A percentile compares a stretch with the other conserved stretches of the same genome.
These are phyloP conservation scores for Cinara cedri DNA, from an alignment of 2,888 invertebrate genomes.

Conservation along the genomic window DNA sequence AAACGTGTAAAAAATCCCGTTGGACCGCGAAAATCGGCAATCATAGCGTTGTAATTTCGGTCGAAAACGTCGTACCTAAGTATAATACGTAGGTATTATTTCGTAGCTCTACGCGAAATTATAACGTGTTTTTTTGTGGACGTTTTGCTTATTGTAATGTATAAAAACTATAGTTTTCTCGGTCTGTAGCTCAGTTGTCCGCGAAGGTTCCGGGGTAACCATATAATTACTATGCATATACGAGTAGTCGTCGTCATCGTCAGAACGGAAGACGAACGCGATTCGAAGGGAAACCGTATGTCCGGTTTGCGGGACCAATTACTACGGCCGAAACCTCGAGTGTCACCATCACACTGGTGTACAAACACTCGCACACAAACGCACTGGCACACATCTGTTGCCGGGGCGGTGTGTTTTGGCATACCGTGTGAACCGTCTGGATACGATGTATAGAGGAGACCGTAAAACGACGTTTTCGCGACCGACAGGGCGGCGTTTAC, in stretches of 20 bases:
- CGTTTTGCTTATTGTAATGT: no score
- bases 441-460: neutral
- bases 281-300: constrained; percentile 27
- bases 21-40: no score
- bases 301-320: constrained; percentile 33
- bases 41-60: no score
- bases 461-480: constrained; percentile 46
- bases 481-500: constrained; percentile 2
- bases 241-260: neutral
- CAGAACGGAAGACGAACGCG: constrained; percentile 29
- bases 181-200: no score
- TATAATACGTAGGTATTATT: no score
- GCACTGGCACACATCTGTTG: constrained; percentile 38
- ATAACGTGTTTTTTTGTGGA: no score
- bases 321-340: constrained; percentile 22
- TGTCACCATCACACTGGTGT: constrained; percentile 14
- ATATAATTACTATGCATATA: no score
- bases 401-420: constrained; percentile 51
- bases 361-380: neutral
- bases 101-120: no score
- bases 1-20: no score
- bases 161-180: no score
- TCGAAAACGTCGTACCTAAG: no score
- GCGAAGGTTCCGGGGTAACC: no score
- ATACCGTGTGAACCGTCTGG: constrained; percentile 49